Conservation (phyloP, 2,888 invertebrate genomes). For the Conistra vaccinii region DNA sequence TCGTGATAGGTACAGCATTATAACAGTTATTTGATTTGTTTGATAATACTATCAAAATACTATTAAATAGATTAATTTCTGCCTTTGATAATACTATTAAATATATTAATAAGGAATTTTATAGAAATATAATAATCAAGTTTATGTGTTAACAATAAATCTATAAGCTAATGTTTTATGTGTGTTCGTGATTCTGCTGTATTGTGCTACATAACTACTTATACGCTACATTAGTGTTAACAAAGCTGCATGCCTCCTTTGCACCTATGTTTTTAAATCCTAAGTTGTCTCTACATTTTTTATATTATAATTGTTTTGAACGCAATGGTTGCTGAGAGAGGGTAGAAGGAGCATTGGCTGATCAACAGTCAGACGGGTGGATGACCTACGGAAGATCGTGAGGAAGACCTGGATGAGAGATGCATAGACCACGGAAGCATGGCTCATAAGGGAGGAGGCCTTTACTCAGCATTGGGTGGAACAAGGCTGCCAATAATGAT, state of each 20-base stretch:
- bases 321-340: background rate
- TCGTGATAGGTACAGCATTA: conserved; percentile 61
- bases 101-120: conserved; percentile 25
- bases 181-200: background rate
- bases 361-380: background rate
- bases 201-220: background rate
- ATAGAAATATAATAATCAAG: conserved; percentile 7
- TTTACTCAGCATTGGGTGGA: background rate
- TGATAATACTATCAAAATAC: conserved; percentile 26
- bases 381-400: background rate
- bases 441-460: too few species aligned
- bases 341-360: too few species aligned
- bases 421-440: too few species aligned
- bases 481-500: background rate
- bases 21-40: conserved; percentile 32
- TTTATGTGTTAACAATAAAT: conserved; percentile 12
- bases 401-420: background rate
- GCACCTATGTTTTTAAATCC: background rate
- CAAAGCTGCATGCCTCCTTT: background rate
- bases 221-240: background rate
- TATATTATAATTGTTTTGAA: background rate
- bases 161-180: background rate
- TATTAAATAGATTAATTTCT: conserved; percentile 45
- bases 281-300: background rate
- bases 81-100: conserved; percentile 27